These are phyloP conservation scores for Pissodes strobi DNA, from an alignment of 1,140 invertebrate species.

Conservation along the genomic window DNA sequence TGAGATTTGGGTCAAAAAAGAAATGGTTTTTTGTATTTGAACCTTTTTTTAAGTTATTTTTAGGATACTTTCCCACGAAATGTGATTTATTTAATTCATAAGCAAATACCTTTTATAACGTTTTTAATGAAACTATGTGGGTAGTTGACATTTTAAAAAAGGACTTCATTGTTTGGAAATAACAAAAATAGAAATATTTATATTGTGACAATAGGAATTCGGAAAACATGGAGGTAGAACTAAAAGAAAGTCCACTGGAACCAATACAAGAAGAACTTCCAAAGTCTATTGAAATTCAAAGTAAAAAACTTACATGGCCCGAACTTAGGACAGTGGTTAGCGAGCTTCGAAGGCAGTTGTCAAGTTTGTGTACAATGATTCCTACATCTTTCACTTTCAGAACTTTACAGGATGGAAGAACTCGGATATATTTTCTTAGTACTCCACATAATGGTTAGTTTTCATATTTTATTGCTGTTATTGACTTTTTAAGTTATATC, in stretches of 20 bases:
- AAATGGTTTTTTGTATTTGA: constrained; percentile 20
- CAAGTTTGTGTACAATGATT: constrained; percentile 74
- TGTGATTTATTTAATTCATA: constrained; percentile 22
- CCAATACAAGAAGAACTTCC: constrained; percentile 1
- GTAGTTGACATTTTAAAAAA: neutral
- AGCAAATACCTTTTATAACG: neutral
- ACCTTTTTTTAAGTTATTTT: constrained; percentile 12
- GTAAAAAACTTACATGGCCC: constrained; percentile 67
- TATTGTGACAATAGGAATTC: neutral
- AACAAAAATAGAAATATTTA: constrained; percentile 2
- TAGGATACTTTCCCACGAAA: constrained; percentile 6
- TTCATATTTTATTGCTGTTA: too few relatives aligned
- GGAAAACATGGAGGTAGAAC: constrained; percentile 6
- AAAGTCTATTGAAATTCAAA: constrained; percentile 18
- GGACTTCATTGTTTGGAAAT: constrained; percentile 2
- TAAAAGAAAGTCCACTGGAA: neutral
- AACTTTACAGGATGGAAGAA: constrained; percentile 73
- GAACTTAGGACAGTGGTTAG: constrained; percentile 80
- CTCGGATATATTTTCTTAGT: constrained; percentile 79
- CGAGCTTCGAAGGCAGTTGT: constrained; percentile 78
- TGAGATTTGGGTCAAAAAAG: constrained; percentile 24
- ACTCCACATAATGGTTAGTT: constrained; percentile 71
- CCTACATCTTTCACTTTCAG: constrained; percentile 82
- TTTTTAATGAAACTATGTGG: constrained; percentile 8
- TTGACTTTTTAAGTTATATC: too few relatives aligned